Evolutionary conservation across 2,888 invertebrate species (phyloP), one percentile per base, ranked within the genome.

Genomic region (Chrysodeixis includens): DNA sequence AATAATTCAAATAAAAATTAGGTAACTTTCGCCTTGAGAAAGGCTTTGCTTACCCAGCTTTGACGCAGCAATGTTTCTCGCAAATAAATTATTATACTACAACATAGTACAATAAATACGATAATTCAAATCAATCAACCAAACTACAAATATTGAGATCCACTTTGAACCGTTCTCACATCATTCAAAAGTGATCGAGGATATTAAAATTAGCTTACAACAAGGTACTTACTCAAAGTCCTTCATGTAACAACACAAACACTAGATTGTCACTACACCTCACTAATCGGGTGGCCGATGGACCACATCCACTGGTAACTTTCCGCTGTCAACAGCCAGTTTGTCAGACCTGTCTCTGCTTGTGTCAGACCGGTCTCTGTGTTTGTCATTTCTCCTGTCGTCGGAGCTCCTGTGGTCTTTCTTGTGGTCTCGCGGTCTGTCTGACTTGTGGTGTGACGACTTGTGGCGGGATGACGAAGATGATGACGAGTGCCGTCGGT

Each of bases 401-500:
- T 89, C 90, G 9, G 87, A 83, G 16, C 81, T 82, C 53, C 88
- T 89, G 64, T 90, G 90, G 0, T 92, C 91, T 53, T 88, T 90
- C 69, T 88, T 91, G 44, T 89, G 88, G 3, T 92, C 92, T 61
- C 85, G 82, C 0, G 82, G 84, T 10, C 89, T 18, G 52, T 90
- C 87, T 0, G 88, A 86, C 55, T 88, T 83, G 58, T 92, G 81
- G 63, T 88, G 86, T 7, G 89, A 86, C 0, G 92, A 93, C 66
- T 90, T 92, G 82, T 93, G 93, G 9, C 85, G 85, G 0, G 93
- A 89, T 0, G 91, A 88, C 0, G 93, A 92, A n/a, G 93, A 92
- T 0, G 91, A 88, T 0, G 93, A 92, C 0, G 93, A 93, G 49
- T 92, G 93, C 16, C 91, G 83, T 40, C 91, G 76, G 66, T 92